Evolutionary conservation across 1,140 invertebrate species (phyloP).

Genomic region (Papilio glaucus): DNA sequence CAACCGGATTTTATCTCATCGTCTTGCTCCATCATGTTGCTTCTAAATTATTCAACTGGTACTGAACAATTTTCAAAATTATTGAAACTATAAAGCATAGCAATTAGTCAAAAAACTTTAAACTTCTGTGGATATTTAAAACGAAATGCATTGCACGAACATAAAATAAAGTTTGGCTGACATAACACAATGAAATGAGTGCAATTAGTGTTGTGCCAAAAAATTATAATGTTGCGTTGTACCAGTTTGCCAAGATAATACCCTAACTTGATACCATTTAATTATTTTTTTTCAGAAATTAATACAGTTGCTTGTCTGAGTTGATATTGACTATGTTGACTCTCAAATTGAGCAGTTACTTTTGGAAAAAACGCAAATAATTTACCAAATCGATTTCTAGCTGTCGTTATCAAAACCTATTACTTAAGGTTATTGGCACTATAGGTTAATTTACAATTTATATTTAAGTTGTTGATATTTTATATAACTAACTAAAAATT

Average conservation of each 20-base stretch:
- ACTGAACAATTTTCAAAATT: constrained; percentile 22
- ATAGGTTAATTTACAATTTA: too few species aligned
- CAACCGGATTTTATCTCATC: constrained; percentile 87
- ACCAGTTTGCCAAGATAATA: neutral
- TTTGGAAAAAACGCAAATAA: too few species aligned
- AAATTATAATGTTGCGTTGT: neutral
- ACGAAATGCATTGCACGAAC: constrained; percentile 39
- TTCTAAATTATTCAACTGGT: constrained; percentile 14
- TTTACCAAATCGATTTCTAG: too few species aligned
- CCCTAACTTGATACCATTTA: neutral
- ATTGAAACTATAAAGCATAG: constrained; percentile 47
- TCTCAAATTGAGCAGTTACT: too few species aligned
- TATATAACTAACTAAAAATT: too few species aligned
- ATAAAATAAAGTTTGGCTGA: constrained; percentile 36
- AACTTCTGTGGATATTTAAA: constrained; percentile 33
- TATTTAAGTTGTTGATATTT: too few species aligned
- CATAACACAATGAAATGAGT: constrained; percentile 27
- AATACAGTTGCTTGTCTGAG: too few species aligned
- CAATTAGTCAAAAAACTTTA: constrained; percentile 38
- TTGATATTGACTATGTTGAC: too few species aligned
- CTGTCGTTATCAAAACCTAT: too few species aligned
- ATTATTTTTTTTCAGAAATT: too few species aligned
- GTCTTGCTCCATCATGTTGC: constrained; percentile 85
- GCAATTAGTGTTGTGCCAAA: constrained; percentile 20
- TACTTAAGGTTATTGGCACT: too few species aligned